These are phyloP conservation scores for Valencia hispanica DNA, from an alignment of 2,797 vertebrate genomes.

Conservation along the genomic window DNA sequence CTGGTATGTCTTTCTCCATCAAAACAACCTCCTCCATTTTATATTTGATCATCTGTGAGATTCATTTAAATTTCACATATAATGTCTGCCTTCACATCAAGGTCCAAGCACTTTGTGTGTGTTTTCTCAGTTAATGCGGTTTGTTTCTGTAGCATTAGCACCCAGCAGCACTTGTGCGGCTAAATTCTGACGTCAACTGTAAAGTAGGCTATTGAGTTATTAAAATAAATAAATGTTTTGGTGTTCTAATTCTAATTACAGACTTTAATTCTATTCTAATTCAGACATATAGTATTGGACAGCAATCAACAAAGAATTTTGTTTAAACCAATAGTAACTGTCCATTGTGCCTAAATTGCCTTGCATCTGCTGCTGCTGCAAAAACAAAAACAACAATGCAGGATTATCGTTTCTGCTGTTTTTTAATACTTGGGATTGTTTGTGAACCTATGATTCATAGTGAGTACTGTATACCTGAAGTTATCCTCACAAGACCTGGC, in stretches of 20 bases:
- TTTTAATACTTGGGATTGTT: background rate
- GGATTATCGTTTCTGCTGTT: background rate
- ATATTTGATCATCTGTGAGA: no score
- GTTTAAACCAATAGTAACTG: constrained; percentile 20
- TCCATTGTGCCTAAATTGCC: constrained; percentile 54
- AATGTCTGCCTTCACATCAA: no score
- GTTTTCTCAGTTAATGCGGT: no score
- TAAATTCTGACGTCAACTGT: no score
- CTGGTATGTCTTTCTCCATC: no score
- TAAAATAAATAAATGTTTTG: background rate
- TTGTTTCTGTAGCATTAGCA: no score
- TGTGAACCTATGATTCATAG: background rate
- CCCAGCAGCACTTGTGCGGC: no score
- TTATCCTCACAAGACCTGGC: background rate
- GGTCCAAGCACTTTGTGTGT: no score
- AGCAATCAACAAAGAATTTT: background rate
- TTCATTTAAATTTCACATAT: no score
- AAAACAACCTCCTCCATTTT: no score
- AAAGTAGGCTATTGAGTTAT: background rate
- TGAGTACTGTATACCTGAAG: background rate
- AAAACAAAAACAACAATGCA: background rate
- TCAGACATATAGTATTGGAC: background rate
- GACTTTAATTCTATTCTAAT: background rate
- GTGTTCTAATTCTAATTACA: no score
- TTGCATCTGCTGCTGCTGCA: background rate